A percentile compares a stretch with the other conserved stretches of the same genome.
Evolutionary conservation across 2,888 invertebrate genomes (phyloP).

Genomic region (Eupeodes latifasciatus): DNA sequence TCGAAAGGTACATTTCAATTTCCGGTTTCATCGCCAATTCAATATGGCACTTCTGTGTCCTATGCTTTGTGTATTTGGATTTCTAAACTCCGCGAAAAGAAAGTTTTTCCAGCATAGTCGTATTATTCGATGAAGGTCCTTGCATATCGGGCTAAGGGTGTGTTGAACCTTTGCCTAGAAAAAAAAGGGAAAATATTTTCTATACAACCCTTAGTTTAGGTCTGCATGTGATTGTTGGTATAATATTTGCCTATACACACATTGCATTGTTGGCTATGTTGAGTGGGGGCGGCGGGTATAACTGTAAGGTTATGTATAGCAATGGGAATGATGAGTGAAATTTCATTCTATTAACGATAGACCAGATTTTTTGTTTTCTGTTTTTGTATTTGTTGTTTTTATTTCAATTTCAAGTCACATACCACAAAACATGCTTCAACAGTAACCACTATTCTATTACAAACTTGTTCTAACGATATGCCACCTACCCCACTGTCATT

Average conservation of each 20-base stretch:
- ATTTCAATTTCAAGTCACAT: neutral
- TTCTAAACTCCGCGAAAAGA: neutral
- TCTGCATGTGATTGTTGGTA: neutral
- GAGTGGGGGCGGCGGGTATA: too few relatives aligned
- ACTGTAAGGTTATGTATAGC: neutral
- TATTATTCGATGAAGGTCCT: neutral
- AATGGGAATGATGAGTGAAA: neutral
- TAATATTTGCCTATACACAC: neutral
- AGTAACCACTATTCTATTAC: neutral
- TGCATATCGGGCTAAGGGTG: neutral
- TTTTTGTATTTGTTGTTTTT: neutral
- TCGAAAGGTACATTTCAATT: slow-evolving; percentile 62
- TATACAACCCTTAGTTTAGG: neutral
- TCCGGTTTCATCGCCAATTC: slow-evolving; percentile 64
- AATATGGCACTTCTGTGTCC: slow-evolving; percentile 43
- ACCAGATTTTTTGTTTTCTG: neutral
- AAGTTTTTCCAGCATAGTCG: neutral
- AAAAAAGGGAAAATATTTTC: neutral
- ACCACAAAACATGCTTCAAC: neutral
- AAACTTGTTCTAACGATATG: neutral
- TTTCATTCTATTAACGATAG: slow-evolving; percentile 7
- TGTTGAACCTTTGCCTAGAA: neutral
- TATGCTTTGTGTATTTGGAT: neutral
- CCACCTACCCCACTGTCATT: neutral
- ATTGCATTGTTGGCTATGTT: neutral